Evolutionary conservation across 2,888 invertebrate species (phyloP), one percentile per base, ranked within the genome.

Genomic region (Bellardia bayeri): DNA sequence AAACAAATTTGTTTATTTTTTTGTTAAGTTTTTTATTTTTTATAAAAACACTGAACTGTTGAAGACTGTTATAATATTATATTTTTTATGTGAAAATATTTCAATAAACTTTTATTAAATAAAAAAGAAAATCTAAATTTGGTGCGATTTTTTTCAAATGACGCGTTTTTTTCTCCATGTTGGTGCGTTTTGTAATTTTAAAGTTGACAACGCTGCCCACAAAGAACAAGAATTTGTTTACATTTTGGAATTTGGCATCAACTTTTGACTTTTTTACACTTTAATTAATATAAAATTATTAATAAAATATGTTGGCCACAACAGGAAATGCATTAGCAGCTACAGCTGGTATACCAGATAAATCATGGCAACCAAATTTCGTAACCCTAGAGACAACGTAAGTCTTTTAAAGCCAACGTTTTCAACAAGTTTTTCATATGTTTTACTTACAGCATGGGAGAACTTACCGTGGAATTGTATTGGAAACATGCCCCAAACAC

Each of bases 401-500:
- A 95, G 96, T 94, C 3, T n/a, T 16, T 8, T 2, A 13, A 33
- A 49, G 49, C 13, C 11, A 3, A 9, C 13, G 11, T 1, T 4
- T 56, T 11, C 49, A 49, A 11, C 49, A 42, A 75, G 56, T n/a
- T 5, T 54, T 30, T 14, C 23, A 49, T 8, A 9, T 8, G 13
- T 64, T 82, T 78, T 86, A 45, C 54, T 79, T 87, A 88, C 85
- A 98, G 98, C 66, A 99, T 99, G 98, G 99, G 99, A 0, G 97
- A 97, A 91, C 95, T 99, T 72, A 95, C 96, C 0, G 94, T 99
- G 71, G 99, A 99, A 94, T 95, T 99, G 89, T 99, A 99, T 92
- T 99, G 99, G 99, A 98, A 98, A 92, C 99, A 99, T 93, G 97
- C 99, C 0, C 99, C 99, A n/a, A 96, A 96, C 90, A 99, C 99